These are phyloP conservation scores for Beroe ovata DNA, from an alignment of 37 sponge, comb jelly and placozoan species.

Conservation along the genomic window DNA sequence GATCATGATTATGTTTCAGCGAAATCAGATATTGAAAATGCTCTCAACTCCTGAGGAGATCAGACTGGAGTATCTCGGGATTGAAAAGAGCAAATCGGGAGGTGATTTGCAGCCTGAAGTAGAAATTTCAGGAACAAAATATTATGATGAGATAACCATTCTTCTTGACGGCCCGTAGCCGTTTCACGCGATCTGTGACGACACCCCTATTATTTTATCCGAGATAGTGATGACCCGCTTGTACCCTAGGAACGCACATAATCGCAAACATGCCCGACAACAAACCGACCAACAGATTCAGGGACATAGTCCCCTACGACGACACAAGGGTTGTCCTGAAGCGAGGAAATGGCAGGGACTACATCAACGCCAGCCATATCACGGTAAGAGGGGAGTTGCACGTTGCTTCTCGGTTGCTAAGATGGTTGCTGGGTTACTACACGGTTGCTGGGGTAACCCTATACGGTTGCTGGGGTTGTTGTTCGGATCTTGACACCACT, in stretches of 20 bases:
- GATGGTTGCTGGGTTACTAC: background rate
- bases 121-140: too few relatives aligned
- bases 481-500: too few relatives aligned
- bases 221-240: too few relatives aligned
- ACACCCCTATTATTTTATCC: too few relatives aligned
- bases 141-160: too few relatives aligned
- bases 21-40: constrained; percentile 56
- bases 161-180: too few relatives aligned
- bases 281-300: constrained; percentile 59
- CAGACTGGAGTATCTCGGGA: constrained; percentile 51
- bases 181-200: too few relatives aligned
- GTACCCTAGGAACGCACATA: constrained; percentile 5
- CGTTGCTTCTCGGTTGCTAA: background rate
- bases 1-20: too few relatives aligned
- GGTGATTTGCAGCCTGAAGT: too few relatives aligned
- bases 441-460: too few relatives aligned
- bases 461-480: too few relatives aligned
- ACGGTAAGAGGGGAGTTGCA: too few relatives aligned
- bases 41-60: constrained; percentile 38
- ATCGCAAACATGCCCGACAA: constrained; percentile 40
- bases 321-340: constrained; percentile 28
- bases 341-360: background rate
- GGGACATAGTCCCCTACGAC: constrained; percentile 59
- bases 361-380: constrained; percentile 62
- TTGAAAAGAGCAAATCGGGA: constrained; percentile 24